Evolutionary conservation across 2,888 invertebrate species (phyloP), one percentile per base, ranked within the genome.

Genomic region (Lepidochrysops patricia): DNA sequence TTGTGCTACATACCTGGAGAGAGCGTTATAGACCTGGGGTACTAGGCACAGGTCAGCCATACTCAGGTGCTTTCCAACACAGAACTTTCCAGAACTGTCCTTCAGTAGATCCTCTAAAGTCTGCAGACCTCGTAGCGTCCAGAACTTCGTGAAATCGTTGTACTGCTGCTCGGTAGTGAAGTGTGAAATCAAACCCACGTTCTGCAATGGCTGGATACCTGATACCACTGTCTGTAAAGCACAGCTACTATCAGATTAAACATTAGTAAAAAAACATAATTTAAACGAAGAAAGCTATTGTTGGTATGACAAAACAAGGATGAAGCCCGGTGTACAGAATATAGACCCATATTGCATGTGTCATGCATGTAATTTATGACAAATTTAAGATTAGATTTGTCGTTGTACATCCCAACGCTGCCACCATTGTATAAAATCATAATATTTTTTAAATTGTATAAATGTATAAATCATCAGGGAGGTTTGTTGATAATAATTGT

Each of bases 201-300:
- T 94, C 75, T 94, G 94, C 5, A 94, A 70, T 0, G 94, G 94
- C 74, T 94, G 94, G 63, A 93, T 93, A 2, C 93, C 94, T 7
- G 92, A 89, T 1, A 90, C 91, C 59, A 94, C 70, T 1, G 90
- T 70, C 91, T 86, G 73, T 2, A 54, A 54, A 13, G 5, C 79
- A 82, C 64, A 23, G n/a, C 5, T 49, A 19, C 6, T 4, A 19
- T 49, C 49, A 49, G 9, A 3, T 25, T 12, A 19, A 26, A 25
- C 5, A 6, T 23, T 12, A n/a, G 26, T n/a, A 13, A 6, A 52
- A 13, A 6, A 13, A 52, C 13, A 13, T 26, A 26, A 25, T 26
- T 34, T 4, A 2, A 7, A 34, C 2, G 2, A 12, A 2, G 34
- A 34, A 2, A 34, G 6, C n/a, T n/a, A n/a, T n/a, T n/a, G n/a